These are phyloP conservation scores for Anthopleura sola DNA, from an alignment of 64 coral and sea anemone species.

Conservation along the genomic window DNA sequence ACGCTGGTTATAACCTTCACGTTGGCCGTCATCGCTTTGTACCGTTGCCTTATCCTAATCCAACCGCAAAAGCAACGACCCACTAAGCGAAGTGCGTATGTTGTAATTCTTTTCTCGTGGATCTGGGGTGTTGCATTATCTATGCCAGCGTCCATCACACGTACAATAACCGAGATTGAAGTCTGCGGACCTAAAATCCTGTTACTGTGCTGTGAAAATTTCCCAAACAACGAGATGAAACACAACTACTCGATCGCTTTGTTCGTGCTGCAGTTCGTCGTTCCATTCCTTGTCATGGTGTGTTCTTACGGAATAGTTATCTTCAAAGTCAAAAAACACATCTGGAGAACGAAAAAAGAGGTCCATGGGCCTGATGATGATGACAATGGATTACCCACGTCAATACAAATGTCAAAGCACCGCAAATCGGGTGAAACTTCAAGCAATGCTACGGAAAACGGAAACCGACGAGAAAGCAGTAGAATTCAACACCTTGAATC, in stretches of 20 bases:
- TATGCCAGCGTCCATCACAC: background rate
- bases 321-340: slow-evolving; percentile 13
- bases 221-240: background rate
- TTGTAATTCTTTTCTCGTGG: background rate
- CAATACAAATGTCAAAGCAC: no score
- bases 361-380: background rate
- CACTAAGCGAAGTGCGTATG: background rate
- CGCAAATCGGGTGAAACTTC: background rate
- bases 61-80: background rate
- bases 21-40: background rate
- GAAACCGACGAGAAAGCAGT: background rate
- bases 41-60: background rate
- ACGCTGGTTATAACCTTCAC: background rate
- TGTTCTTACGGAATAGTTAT: background rate
- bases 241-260: background rate
- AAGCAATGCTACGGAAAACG: background rate
- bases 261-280: background rate
- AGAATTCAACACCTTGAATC: background rate
- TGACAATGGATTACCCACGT: background rate
- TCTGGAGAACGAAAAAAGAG: background rate
- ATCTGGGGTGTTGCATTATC: background rate
- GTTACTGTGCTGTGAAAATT: background rate
- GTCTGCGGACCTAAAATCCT: background rate
- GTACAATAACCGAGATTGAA: background rate
- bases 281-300: background rate